Base-by-base conservation (phyloP, 2,113 vertebrate genomes). In the Vanacampus margaritifer region DNA sequence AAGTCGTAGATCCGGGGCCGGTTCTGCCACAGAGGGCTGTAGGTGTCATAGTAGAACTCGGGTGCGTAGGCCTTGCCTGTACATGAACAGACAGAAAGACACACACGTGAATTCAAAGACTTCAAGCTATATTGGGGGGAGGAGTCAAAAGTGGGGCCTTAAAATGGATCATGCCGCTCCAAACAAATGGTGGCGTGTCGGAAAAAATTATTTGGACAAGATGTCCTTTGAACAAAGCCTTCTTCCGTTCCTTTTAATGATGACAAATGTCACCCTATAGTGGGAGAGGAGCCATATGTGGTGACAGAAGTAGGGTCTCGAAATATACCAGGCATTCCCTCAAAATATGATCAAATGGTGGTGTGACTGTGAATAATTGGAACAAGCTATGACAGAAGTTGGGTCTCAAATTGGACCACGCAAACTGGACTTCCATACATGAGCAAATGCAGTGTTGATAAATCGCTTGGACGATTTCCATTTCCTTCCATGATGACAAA, bases 31-130 rank as follows among this genome's bases (percentile, higher is more conserved):
- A 98, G 91, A 0, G 97, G 96, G 68, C 92, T 99, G 81, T 97
- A 97, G n/a, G 96, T 99, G 57, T 99, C 97, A 0, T 98, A 98
- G 88, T 97, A 99, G 85, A 99, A 98, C 76, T 99, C 97, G 0
- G 96, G 96, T 28, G 96, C 87, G 1, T 95, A 98, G 65, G 97
- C 96, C 73, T 98, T 96, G 10, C 96, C 96, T 99, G 89, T 0
- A 85, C n/a, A n/a, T 24, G 12, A 28, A 14, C 28, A 37, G n/a
- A 65, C 63, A 81, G 41, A 36, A n/a, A 39, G 78, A 35, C 28
- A 69, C 12, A 73, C 4, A 7, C 1, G 50, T 3, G 46, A 43
- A 28, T 9, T 64, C 1, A 48, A n/a, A 48, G 26, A 24, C 2
- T 50, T 54, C 32, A 56, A 36, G 12, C 35, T 24, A 3, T 3